These are phyloP conservation scores for Lamellibrachia satsuma DNA, from an alignment of 2,888 invertebrate genomes.

Conservation along the genomic window DNA sequence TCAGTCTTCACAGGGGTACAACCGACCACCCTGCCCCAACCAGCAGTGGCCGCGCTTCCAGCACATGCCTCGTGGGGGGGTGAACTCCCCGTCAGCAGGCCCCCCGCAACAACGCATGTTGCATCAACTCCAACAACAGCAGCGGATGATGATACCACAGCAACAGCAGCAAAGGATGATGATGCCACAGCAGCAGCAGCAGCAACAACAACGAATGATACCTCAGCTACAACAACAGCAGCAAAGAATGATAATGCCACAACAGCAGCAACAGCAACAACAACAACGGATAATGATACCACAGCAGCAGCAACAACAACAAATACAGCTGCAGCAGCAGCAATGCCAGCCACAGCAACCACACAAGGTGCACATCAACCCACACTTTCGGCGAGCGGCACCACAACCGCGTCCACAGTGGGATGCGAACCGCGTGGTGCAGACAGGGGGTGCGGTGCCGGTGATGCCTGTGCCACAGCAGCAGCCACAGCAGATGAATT, in stretches of 20 bases:
- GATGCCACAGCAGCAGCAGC: background rate
- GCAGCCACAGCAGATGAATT: conserved; percentile 6
- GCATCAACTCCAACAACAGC: background rate
- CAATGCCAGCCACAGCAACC: background rate
- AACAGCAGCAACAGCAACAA: background rate
- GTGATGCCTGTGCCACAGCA: background rate
- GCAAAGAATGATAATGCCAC: background rate
- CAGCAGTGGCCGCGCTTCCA: conserved; percentile 7
- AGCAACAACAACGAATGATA: background rate
- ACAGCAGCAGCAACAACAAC: background rate
- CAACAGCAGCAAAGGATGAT: background rate
- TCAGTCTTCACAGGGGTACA: background rate
- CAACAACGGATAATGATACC: background rate
- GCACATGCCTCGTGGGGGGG: background rate
- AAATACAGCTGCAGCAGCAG: background rate
- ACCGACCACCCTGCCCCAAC: background rate
- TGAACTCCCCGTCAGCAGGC: background rate
- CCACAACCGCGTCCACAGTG: conserved; percentile 17
- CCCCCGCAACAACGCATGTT: conserved; percentile 6
- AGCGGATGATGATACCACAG: background rate
- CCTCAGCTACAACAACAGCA: background rate
- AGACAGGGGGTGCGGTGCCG: background rate
- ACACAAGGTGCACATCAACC: conserved; percentile 7
- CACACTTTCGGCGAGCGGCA: background rate
- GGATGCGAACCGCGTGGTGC: background rate